A percentile compares a stretch with the other conserved stretches of the same genome.
Evolutionary conservation across 37 sponge, comb jelly and placozoan genomes (phyloP).

Genomic region (Aphrocallistes beatrix): DNA sequence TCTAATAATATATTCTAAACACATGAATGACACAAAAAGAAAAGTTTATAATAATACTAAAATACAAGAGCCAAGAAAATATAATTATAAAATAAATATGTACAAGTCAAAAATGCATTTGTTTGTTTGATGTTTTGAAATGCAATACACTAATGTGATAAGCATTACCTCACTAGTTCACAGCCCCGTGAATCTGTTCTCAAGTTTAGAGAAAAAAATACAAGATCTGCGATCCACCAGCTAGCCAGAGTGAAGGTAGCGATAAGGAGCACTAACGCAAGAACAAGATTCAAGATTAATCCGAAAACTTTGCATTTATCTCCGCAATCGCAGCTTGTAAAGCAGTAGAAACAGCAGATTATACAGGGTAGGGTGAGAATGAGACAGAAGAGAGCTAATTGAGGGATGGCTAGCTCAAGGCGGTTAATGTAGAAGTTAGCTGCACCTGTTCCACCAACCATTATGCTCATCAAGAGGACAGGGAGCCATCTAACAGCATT

Average conservation of each 20-base stretch:
- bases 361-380: background rate
- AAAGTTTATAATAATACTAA: too few species aligned
- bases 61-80: too few species aligned
- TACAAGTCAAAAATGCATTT: too few species aligned
- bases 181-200: constrained; percentile 40
- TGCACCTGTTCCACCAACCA: constrained; percentile 60
- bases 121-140: too few species aligned
- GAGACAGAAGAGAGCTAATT: constrained; percentile 28
- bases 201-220: constrained; percentile 43
- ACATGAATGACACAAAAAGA: too few species aligned
- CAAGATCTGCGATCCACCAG: constrained; percentile 74
- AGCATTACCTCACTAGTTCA: constrained; percentile 22
- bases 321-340: background rate
- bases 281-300: background rate
- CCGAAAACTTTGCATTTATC: background rate
- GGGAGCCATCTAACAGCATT: constrained; percentile 20
- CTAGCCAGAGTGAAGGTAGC: background rate
- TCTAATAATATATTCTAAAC: too few species aligned
- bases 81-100: too few species aligned
- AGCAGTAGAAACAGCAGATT: background rate
- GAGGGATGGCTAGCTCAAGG: constrained; percentile 53
- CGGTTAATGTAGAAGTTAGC: constrained; percentile 69
- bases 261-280: background rate
- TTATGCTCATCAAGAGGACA: constrained; percentile 48
- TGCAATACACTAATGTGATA: too few species aligned